phyloP scores from a whole-genome alignment of 2,113 vertebrate species.

The Brachyhypopomus occidentalis region DNA sequence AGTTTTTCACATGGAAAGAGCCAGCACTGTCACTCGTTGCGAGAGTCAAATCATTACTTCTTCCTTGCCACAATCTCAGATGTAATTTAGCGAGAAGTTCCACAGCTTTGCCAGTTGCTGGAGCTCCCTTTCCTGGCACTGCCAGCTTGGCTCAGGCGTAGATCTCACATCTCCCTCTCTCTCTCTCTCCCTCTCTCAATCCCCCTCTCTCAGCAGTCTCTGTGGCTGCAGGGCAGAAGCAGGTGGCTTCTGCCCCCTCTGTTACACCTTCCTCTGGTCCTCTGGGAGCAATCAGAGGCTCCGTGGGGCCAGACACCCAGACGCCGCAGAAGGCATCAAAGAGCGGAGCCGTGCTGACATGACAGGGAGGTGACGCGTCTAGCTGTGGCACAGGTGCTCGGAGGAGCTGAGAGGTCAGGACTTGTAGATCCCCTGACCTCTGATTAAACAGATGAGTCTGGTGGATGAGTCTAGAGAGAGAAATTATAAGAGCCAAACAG shows the following conservation, averaged over 20 bases:
- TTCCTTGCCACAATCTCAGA: slow-evolving; percentile 18
- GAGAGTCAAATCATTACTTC: slow-evolving; percentile 31
- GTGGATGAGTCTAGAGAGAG: slow-evolving; percentile 12
- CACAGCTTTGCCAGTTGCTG: slow-evolving; percentile 8
- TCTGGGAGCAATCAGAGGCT: slow-evolving; percentile 50
- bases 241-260: slow-evolving; percentile 47
- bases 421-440: slow-evolving; percentile 39
- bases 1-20: slow-evolving; percentile 30
- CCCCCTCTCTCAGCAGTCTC: background rate
- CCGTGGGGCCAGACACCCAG: slow-evolving; percentile 46
- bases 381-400: slow-evolving; percentile 53
- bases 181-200: no score
- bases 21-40: slow-evolving; percentile 40
- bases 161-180: background rate
- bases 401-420: slow-evolving; percentile 43
- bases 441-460: slow-evolving; percentile 45
- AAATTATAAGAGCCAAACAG: no score
- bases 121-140: slow-evolving; percentile 10
- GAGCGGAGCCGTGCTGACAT: slow-evolving; percentile 40
- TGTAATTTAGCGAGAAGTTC: slow-evolving; percentile 35
- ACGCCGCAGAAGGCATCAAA: slow-evolving; percentile 44
- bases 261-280: slow-evolving; percentile 34
- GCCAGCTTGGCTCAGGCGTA: background rate
- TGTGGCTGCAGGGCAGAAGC: slow-evolving; percentile 38
- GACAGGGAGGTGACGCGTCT: slow-evolving; percentile 54